A percentile compares a stretch with the other conserved stretches of the same genome.
Evolutionary conservation across 2,888 invertebrate species (phyloP).

Genomic region (Drosophila antonietae): DNA sequence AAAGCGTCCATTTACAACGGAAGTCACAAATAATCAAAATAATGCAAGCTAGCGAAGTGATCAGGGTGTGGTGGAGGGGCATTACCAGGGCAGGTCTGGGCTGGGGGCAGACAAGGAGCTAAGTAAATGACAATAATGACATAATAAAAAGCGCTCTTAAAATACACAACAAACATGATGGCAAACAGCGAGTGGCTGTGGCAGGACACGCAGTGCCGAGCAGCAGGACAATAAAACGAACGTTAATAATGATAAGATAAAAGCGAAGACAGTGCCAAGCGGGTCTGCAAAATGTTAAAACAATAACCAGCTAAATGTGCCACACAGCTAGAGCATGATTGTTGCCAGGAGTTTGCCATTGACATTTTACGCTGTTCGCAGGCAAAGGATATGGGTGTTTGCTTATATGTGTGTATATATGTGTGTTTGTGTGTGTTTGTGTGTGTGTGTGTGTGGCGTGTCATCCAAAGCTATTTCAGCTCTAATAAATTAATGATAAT

Average conservation of each 20-base stretch:
- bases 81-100: neutral
- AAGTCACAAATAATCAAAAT: slow-evolving; percentile 76
- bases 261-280: slow-evolving; percentile 55
- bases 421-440: neutral
- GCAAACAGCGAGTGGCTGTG: slow-evolving; percentile 56
- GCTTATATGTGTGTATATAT: no score
- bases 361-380: slow-evolving; percentile 27
- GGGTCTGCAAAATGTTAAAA: slow-evolving; percentile 71
- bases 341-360: slow-evolving; percentile 48
- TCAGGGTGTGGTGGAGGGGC: slow-evolving; percentile 14
- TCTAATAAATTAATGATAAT: slow-evolving; percentile 77
- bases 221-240: slow-evolving; percentile 75
- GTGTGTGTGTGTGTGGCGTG: slow-evolving; percentile 46
- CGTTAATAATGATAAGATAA: slow-evolving; percentile 80
- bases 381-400: slow-evolving; percentile 16
- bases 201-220: slow-evolving; percentile 19
- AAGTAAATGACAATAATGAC: slow-evolving; percentile 79
- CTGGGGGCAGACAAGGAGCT: slow-evolving; percentile 29
- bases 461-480: slow-evolving; percentile 46
- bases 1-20: slow-evolving; percentile 56
- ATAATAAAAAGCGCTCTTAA: slow-evolving; percentile 75
- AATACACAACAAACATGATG: slow-evolving; percentile 73
- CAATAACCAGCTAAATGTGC: slow-evolving; percentile 78
- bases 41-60: slow-evolving; percentile 63
- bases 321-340: slow-evolving; percentile 56